Base-by-base conservation (phyloP, 2,888 invertebrate genomes). In the Acanthosepion pharaonis region DNA sequence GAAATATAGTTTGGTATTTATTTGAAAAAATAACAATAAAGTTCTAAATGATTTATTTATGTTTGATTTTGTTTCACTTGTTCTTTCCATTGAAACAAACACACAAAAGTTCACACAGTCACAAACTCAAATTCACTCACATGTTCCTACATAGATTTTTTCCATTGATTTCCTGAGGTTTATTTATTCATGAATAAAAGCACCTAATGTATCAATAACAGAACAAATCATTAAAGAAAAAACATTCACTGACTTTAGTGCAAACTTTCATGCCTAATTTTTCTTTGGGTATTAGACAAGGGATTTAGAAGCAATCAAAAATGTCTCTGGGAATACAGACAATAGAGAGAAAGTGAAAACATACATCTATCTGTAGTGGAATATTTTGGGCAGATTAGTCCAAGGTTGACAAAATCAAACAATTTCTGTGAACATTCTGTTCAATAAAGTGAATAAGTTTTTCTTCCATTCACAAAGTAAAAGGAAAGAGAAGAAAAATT, bases 171-270 rank as follows among this genome's bases (percentile, higher is more conserved):
- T 78, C n/a, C 78, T 78, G 5, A 64, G 64, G 28, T 64, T 64
- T 64, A 64, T 64, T n/a, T n/a, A n/a, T 78, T n/a, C 78, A 33
- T n/a, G n/a, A n/a, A 78, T 9, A 78, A 78, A 78, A 78, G 78
- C 78, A 78, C 15, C 78, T 78, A 78, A 78, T n/a, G 33, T 78
- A 78, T 78, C 78, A 33, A 78, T n/a, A n/a, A 33, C n/a, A n/a
- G n/a, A n/a, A 78, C n/a, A 78, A 78, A 78, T 78, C n/a, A 78
- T 78, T 78, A n/a, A 78, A 78, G 78, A 78, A 78, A 78, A n/a
- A 78, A n/a, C n/a, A 78, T 28, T 78, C 78, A 78, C 23, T 78
- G n/a, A n/a, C 78, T 78, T 78, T 4, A 33, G 78, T 78, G 33
- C n/a, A n/a, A n/a, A 78, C n/a, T 78, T 78, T 78, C n/a, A 78